Base-by-base conservation (phyloP, 2,888 invertebrate species). In the Meloe dianella region DNA sequence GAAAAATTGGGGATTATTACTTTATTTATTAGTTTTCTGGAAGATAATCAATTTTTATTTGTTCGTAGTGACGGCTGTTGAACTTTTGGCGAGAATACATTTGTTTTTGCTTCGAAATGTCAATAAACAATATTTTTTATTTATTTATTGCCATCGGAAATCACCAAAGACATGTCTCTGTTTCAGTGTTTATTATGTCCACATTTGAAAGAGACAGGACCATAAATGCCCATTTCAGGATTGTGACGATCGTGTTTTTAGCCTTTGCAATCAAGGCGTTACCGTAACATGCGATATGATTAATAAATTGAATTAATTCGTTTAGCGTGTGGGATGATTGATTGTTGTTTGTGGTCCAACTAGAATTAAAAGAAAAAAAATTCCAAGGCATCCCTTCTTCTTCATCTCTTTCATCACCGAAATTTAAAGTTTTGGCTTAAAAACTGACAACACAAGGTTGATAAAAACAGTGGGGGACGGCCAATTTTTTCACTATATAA, bases 391-490 rank as follows among this genome's bases (percentile, higher is more conserved):
- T 3, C 10, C 20, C 7, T 47, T 47, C 47, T 20, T 47, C 47
- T 20, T 47, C 20, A 8, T 7, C 47, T 20, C 10, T 20, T 17
- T 5, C n/a, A 7, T 14, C 4, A 2, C n/a, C 6, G 10, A 41
- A 41, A 41, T 41, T 41, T 41, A 17, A n/a, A n/a, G 1, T 41
- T 1, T 3, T 41, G 30, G 30, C 7, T 35, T 41, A 1, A n/a
- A 47, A 47, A 47, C 8, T 10, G 47, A 20, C 47, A 47, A 14
- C n/a, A 38, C 61, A 61, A 61, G 61, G 61, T 20, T 58, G 17
- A 27, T 58, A 38, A 20, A 35, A 57, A 47, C 47, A 57, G 57
- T 56, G 57, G 63, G 63, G 63, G n/a, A n/a, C 41, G 14, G 41
- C 20, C 62, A 7, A 38, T 57, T 9, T 20, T 58, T 30, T 30